Conservation (phyloP, 2,113 vertebrate genomes). For the Ochotona curzoniae region DNA sequence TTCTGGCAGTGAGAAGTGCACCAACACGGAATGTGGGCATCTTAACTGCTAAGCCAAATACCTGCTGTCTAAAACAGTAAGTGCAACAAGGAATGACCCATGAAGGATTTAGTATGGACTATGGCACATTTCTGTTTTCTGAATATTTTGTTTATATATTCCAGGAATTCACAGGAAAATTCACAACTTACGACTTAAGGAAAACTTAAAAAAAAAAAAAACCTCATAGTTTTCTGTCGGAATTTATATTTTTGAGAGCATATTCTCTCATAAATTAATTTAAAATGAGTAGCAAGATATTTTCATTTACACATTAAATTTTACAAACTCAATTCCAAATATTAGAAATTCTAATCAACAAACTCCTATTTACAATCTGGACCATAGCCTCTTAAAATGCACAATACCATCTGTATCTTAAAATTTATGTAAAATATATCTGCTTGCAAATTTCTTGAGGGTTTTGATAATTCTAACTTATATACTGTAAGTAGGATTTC, state of each 20-base stretch:
- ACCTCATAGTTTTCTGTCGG: not conserved
- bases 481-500: not conserved
- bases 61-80: not conserved
- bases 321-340: not conserved
- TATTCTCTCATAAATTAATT: not conserved
- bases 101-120: not conserved
- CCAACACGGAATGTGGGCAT: no score
- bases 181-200: not conserved
- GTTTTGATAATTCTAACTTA: not conserved
- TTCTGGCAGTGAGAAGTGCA: no score
- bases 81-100: not conserved
- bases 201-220: no score
- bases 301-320: not conserved
- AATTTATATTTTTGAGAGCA: not conserved
- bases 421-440: not conserved
- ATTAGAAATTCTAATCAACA: not conserved
- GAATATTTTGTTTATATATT: not conserved
- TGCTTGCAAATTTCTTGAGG: not conserved
- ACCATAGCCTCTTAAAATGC: fast-evolving
- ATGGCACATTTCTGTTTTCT: not conserved
- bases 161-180: not conserved
- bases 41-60: no score
- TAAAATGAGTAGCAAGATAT: not conserved
- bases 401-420: fast-evolving
- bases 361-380: not conserved